phyloP scores from a whole-genome alignment of 2,797 vertebrate genomes.

The Molossus alvarezi region DNA sequence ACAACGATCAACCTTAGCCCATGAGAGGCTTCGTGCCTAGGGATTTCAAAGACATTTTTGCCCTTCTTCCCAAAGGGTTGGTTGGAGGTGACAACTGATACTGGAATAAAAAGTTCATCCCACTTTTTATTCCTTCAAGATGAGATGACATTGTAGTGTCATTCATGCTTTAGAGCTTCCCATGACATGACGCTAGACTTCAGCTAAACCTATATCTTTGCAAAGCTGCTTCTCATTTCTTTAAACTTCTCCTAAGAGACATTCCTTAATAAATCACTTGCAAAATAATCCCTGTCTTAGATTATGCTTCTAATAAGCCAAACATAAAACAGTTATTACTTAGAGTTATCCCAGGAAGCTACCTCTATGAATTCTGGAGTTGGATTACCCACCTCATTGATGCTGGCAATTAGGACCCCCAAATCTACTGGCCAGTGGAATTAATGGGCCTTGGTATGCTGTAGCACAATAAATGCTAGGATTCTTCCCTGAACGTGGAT shows the following conservation, averaged over 20 bases:
- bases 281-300: neutral
- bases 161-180: neutral
- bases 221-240: neutral
- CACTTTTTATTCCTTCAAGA: neutral
- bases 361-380: neutral
- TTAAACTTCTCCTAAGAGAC: neutral
- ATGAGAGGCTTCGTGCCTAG: neutral
- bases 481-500: neutral
- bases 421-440: neutral
- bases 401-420: neutral
- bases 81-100: neutral
- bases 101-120: neutral
- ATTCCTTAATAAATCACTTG: neutral
- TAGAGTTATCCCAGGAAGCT: neutral
- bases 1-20: neutral
- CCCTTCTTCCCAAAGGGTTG: neutral
- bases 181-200: neutral
- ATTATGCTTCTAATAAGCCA: neutral
- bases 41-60: slow-evolving; percentile 1
- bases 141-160: neutral
- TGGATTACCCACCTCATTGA: neutral
- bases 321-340: neutral
- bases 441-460: neutral
- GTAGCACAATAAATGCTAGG: neutral
- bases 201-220: neutral